Conservation (phyloP, 2,797 vertebrate species). For the Pipistrellus pipistrellus region DNA sequence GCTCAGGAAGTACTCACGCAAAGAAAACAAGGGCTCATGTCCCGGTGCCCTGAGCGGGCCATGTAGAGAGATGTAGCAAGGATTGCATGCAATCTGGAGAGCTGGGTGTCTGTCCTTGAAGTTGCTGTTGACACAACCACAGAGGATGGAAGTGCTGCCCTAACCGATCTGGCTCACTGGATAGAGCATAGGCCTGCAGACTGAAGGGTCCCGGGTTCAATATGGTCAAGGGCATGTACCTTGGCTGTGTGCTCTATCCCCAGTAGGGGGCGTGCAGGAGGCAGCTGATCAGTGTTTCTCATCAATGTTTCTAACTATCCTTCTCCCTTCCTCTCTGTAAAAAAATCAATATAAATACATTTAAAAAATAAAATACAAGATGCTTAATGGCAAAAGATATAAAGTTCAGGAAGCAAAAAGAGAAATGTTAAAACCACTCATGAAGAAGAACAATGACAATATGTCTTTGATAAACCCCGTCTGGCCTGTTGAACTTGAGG, state of each 20-base stretch:
- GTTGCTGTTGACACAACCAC: not conserved
- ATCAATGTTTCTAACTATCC: too few relatives aligned
- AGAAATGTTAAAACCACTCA: not conserved
- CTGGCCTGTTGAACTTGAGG: not conserved
- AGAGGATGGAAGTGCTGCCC: constrained; percentile 16
- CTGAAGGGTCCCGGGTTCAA: too few relatives aligned
- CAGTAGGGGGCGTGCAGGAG: too few relatives aligned
- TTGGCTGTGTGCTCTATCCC: too few relatives aligned
- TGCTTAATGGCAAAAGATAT: constrained; percentile 14
- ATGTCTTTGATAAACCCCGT: not conserved
- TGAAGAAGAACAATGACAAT: not conserved
- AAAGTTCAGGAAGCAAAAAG: constrained; percentile 48
- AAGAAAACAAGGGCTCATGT: not conserved
- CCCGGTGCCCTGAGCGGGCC: not conserved
- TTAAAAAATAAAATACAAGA: not conserved
- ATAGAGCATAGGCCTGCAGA: too few relatives aligned
- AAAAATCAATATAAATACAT: too few relatives aligned
- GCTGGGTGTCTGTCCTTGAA: not conserved
- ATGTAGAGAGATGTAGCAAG: not conserved
- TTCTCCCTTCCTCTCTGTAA: too few relatives aligned
- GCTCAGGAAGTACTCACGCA: not conserved
- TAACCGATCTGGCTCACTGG: too few relatives aligned
- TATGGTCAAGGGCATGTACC: too few relatives aligned
- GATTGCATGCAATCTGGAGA: not conserved
- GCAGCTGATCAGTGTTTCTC: too few relatives aligned